Conservation (phyloP, 2,888 invertebrate species). For the Caenorhabditis macrosperma region DNA sequence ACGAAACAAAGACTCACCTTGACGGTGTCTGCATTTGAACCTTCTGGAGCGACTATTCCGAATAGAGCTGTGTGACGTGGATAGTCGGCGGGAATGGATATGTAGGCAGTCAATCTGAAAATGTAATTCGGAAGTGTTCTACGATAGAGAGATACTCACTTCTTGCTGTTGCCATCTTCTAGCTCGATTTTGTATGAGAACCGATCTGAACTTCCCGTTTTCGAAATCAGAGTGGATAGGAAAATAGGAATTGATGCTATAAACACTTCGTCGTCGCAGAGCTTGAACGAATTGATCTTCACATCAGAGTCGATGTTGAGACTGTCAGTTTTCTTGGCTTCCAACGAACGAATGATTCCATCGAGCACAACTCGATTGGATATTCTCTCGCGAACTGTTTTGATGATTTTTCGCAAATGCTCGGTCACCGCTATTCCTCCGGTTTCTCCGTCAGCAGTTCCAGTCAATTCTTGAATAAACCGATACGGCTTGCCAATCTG, state of each 20-base stretch:
- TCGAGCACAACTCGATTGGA: conserved; percentile 29
- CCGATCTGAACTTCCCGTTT: conserved; percentile 9
- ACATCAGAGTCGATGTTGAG: conserved; percentile 6
- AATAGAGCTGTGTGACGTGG: conserved; percentile 37
- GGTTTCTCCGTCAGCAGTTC: conserved; percentile 18
- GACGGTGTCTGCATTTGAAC: conserved; percentile 11
- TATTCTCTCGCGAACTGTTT: conserved; percentile 54
- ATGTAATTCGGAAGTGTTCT: background rate
- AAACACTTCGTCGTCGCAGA: conserved; percentile 47
- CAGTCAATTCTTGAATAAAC: conserved; percentile 61
- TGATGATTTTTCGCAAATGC: conserved; percentile 44
- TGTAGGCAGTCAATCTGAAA: conserved; percentile 31
- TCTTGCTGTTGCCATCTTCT: conserved; percentile 15
- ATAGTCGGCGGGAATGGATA: conserved; percentile 48
- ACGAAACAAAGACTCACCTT: conserved; percentile 16
- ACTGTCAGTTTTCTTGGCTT: conserved; percentile 39
- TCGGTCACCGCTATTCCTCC: conserved; percentile 55
- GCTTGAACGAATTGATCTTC: conserved; percentile 38
- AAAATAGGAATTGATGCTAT: conserved; percentile 32
- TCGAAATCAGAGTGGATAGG: conserved; percentile 14
- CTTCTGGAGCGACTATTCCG: conserved; percentile 36
- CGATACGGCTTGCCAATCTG: conserved; percentile 58
- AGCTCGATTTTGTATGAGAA: conserved; percentile 45
- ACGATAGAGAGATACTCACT: conserved; percentile 1
- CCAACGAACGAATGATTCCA: conserved; percentile 14